phyloP scores from a whole-genome alignment of 2,888 invertebrate species.

The Omphaloscelis lunosa region DNA sequence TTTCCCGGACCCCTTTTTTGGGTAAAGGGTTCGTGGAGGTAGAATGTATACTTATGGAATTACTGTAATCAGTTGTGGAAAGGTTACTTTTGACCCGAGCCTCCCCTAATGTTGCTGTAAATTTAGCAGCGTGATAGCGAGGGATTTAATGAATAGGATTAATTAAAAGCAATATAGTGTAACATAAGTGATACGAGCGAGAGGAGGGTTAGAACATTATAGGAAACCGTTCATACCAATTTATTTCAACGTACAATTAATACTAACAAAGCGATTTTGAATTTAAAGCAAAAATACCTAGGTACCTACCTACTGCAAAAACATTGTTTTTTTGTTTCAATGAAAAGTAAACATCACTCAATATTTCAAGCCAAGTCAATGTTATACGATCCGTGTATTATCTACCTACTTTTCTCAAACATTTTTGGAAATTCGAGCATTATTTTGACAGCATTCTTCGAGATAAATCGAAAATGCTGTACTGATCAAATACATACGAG shows the following conservation, averaged over 20 bases:
- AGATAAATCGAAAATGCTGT: no score
- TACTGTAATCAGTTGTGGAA: slow-evolving; percentile 70
- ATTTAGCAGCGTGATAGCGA: slow-evolving; percentile 58
- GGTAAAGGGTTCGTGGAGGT: slow-evolving; percentile 59
- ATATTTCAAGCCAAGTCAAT: neutral
- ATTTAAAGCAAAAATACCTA: neutral
- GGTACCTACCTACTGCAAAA: neutral
- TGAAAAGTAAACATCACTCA: neutral
- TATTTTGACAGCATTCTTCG: no score
- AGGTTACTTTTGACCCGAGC: slow-evolving; percentile 65
- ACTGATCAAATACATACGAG: no score
- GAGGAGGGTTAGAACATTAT: slow-evolving; percentile 19
- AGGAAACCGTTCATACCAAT: slow-evolving; percentile 20
- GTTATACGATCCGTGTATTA: neutral
- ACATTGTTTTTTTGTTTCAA: neutral
- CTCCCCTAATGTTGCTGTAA: slow-evolving; percentile 59
- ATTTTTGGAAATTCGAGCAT: no score
- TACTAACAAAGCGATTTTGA: neutral
- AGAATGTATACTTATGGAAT: slow-evolving; percentile 66
- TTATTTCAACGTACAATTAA: slow-evolving; percentile 13
- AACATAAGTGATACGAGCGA: slow-evolving; percentile 49
- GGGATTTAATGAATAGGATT: slow-evolving; percentile 68
- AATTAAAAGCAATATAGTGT: slow-evolving; percentile 64
- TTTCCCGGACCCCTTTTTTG: slow-evolving; percentile 67
- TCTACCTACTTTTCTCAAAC: neutral